These are phyloP conservation scores for Subacronicta megacephala DNA, from an alignment of 2,888 invertebrate species.

Conservation along the genomic window DNA sequence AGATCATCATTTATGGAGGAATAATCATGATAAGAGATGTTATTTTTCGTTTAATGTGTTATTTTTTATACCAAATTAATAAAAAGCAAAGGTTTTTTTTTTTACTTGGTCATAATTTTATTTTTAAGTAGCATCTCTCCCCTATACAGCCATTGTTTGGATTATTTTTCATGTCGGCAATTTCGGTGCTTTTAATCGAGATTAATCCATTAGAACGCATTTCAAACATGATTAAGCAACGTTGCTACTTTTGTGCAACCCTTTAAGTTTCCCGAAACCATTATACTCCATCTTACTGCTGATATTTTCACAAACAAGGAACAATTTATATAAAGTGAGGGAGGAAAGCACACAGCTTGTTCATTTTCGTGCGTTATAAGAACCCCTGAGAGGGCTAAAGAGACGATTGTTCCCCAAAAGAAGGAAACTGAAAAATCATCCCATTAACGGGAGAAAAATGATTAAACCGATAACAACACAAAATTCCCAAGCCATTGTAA, in stretches of 20 bases:
- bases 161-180: conserved; percentile 41
- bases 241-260: conserved; percentile 71
- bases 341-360: conserved; percentile 70
- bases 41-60: neutral
- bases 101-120: conserved; percentile 21
- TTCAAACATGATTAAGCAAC: conserved; percentile 78
- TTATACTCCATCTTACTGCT: conserved; percentile 67
- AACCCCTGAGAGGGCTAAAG: conserved; percentile 66
- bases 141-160: conserved; percentile 33
- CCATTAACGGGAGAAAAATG: conserved; percentile 75
- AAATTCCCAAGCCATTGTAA: conserved; percentile 28
- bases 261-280: conserved; percentile 65
- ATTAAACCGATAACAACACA: conserved; percentile 60
- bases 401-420: conserved; percentile 60
- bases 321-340: conserved; percentile 80
- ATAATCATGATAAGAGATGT: neutral
- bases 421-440: conserved; percentile 72
- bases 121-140: conserved; percentile 19
- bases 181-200: conserved; percentile 28
- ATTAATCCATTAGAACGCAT: conserved; percentile 63
- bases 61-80: neutral
- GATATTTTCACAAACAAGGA: conserved; percentile 78
- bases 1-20: neutral
- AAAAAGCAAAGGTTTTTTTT: conserved; percentile 11
- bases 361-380: conserved; percentile 70